Conservation (phyloP, 2,888 invertebrate genomes). For the Dasysyrphus tricinctus region DNA sequence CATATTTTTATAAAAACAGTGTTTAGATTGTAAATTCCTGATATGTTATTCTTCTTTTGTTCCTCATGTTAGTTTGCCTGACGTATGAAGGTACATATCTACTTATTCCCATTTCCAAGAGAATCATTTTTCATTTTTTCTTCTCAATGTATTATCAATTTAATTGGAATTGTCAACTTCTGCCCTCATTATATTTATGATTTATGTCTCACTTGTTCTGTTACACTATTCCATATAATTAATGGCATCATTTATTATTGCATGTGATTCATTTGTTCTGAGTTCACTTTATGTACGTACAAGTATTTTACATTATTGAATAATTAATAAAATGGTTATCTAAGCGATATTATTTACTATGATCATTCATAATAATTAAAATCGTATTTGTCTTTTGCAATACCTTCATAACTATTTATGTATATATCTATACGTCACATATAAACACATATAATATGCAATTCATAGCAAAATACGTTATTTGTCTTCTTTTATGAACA, state of each 20-base stretch:
- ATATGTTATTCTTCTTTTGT: too few species aligned
- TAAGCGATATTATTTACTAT: conserved; percentile 56
- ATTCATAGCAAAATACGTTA: neutral
- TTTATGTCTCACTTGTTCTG: conserved; percentile 23
- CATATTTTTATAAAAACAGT: too few species aligned
- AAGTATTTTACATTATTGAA: conserved; percentile 13
- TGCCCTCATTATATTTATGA: conserved; percentile 20
- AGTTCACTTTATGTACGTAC: neutral
- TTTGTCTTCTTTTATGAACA: conserved; percentile 13
- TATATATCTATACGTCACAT: too few species aligned
- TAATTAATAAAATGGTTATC: conserved; percentile 48
- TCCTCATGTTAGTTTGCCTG: too few species aligned
- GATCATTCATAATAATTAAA: conserved; percentile 56
- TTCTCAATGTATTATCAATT: conserved; percentile 1
- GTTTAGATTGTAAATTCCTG: too few species aligned
- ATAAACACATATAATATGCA: neutral
- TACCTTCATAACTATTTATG: neutral
- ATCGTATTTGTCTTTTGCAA: conserved; percentile 40
- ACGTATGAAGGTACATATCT: too few species aligned
- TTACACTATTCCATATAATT: neutral
- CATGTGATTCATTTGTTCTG: conserved; percentile 29
- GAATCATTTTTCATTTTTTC: neutral
- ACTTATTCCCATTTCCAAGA: neutral
- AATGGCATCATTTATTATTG: conserved; percentile 29
- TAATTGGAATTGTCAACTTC: conserved; percentile 16